Base-by-base conservation (phyloP, 2,888 invertebrate genomes). In the Scaeva pyrastri region DNA sequence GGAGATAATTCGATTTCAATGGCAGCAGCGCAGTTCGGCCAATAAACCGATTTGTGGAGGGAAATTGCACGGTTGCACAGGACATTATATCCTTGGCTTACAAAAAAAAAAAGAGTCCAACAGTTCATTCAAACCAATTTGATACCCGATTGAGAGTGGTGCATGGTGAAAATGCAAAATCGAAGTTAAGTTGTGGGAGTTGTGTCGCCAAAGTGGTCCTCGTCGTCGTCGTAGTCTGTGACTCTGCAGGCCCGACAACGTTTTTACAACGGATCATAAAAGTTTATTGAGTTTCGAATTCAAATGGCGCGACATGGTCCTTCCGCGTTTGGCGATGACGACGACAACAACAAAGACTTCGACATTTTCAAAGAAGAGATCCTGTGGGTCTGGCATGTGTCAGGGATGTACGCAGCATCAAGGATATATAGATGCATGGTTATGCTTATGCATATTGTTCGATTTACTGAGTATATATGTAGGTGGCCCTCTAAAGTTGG, bases 211-310 rank as follows among this genome's bases (percentile, higher is more conserved):
- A 8, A 31, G 31, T 31, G 48, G 48, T 21, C 8, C 14, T 11
- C 21, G 16, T 62, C 4, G 60, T 41, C 41, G 23, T 62, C 26
- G 52, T 52, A 4, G 39, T 10, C 39, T 1, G 7, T 10, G 10
- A 2, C 10, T 10, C 12, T 2, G 39, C 73, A 84, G 75, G 58
- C 58, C 80, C 60, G 1, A 68, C 68, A 55, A 55, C 80, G 66
- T 77, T 77, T 81, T 81, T 77, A 81, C 81, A 81, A 64, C 70
- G 81, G 73, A 68, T 86, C 86, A 86, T 86, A 86, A 81, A 86
- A 86, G 56, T 86, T 86, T 81, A 86, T 86, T 70, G 70, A 70
- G 52, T 70, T 70, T 60, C 50, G 58, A n/a, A 76, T 79, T 76
- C 70, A 55, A 55, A 72, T 62, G 77, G 81, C 84, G 84, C 84